phyloP scores from a whole-genome alignment of 2,888 invertebrate species.

The Drosophila nr. perissopoda region DNA sequence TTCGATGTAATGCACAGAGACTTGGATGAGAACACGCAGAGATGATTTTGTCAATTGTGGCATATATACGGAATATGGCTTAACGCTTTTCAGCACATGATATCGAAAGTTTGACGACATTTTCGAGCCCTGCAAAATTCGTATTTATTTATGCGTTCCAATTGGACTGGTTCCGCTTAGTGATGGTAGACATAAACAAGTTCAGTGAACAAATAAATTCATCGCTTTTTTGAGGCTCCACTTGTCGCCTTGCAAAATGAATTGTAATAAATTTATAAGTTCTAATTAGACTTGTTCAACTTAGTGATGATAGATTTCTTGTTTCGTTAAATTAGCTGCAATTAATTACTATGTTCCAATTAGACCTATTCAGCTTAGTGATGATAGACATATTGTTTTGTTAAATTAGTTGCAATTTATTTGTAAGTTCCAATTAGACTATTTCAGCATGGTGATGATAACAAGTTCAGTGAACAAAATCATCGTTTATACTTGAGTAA shows the following conservation, averaged over 20 bases:
- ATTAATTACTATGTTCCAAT: background rate
- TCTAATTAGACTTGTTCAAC: background rate
- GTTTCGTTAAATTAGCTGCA: background rate
- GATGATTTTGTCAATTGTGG: conserved; percentile 84
- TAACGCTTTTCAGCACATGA: conserved; percentile 80
- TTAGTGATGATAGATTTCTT: background rate
- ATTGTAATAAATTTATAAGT: background rate
- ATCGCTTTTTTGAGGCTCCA: conserved; percentile 14
- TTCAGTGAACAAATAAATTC: conserved; percentile 11
- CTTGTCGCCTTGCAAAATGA: background rate
- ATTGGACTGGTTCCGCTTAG: conserved; percentile 22
- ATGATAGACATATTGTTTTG: background rate
- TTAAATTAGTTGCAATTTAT: background rate
- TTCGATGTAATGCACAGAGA: conserved; percentile 85
- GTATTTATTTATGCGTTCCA: background rate
- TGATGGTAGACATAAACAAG: conserved; percentile 7
- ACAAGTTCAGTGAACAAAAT: conserved; percentile 5
- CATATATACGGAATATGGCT: conserved; percentile 82
- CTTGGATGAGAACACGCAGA: conserved; percentile 84
- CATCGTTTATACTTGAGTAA: conserved; percentile 21
- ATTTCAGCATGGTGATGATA: conserved; percentile 31
- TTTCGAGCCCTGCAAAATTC: conserved; percentile 12
- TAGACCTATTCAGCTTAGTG: background rate
- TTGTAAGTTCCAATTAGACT: conserved; percentile 4
- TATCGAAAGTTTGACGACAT: conserved; percentile 84